phyloP scores from a whole-genome alignment of 2,888 invertebrate species.

The Heliconius cydno region DNA sequence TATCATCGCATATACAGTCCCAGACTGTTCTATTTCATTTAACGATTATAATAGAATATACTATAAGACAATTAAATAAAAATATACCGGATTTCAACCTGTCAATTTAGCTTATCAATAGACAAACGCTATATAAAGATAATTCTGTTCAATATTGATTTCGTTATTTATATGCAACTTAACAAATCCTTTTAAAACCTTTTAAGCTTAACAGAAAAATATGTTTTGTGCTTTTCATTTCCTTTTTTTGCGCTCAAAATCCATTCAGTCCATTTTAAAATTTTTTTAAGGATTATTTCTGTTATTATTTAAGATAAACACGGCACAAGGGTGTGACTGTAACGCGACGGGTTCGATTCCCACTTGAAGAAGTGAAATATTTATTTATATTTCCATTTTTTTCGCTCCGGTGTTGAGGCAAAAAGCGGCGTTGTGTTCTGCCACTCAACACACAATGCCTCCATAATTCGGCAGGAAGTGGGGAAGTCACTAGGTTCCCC shows the following conservation, averaged over 20 bases:
- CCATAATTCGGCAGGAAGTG: too few relatives aligned
- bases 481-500: too few relatives aligned
- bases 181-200: conserved; percentile 9
- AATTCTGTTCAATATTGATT: conserved; percentile 1
- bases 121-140: conserved; percentile 7
- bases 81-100: not conserved
- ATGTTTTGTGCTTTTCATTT: not conserved
- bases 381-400: too few relatives aligned
- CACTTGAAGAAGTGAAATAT: too few relatives aligned
- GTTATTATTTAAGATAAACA: not conserved
- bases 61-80: not conserved
- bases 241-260: not conserved
- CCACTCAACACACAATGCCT: too few relatives aligned
- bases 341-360: too few relatives aligned
- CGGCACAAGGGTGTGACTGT: too few relatives aligned
- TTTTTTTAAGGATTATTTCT: not conserved
- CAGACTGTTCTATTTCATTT: too few relatives aligned
- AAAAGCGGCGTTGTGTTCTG: too few relatives aligned
- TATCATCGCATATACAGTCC: too few relatives aligned
- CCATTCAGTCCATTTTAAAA: not conserved
- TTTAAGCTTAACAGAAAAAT: conserved; percentile 1
- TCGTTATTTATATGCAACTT: conserved; percentile 17
- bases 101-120: not conserved
- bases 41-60: too few relatives aligned
- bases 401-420: too few relatives aligned